Base-by-base conservation (phyloP, 2,113 vertebrate species). In the Piprites chloris region DNA sequence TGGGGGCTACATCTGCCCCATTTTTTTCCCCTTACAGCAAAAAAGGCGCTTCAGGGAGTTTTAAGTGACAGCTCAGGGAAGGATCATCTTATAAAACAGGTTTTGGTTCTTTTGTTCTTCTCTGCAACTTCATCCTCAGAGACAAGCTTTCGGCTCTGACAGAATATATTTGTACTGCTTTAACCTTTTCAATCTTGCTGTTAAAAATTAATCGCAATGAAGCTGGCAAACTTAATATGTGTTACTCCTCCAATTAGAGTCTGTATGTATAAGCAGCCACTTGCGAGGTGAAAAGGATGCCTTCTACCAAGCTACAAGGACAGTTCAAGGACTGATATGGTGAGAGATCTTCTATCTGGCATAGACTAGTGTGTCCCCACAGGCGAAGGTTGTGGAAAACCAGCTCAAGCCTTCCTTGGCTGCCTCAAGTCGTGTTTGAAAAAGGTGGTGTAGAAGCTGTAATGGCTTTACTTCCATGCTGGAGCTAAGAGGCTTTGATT, bases 131-230 rank as follows among this genome's bases (percentile, higher is more conserved):
- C 33, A 20, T 88, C 53, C 68, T 65, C 41, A 50, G 63, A 74
- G 85, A 46, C 26, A 65, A 73, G 24, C 9, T 49, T 76, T 91
- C 83, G 87, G 24, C 47, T 95, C 44, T 87, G 85, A 46, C 71
- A 79, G 66, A 79, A 83, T 49, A 78, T 69, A 85, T 66, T 50
- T 88, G 72, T 91, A 77, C 69, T 41, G 18, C 82, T 92, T 94
- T 95, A 79, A 90, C 41, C 67, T 88, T 95, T 90, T 91, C 87
- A 82, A 75, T 96, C 87, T 87, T 11, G 0, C 85, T 93, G 79
- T 94, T 88, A 74, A 80, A 75, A 92, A 58, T 65, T 7, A 88
- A 94, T 93, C 90, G 67, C 23, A 77, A 58, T 63, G 95, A 93
- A 88, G 30, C 67, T 94, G 79, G 82, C 79, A 86, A 94, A 63